A percentile compares a stretch with the other conserved stretches of the same genome.
Evolutionary conservation across 2,797 vertebrate genomes (phyloP).

Genomic region (Poecile montanus): DNA sequence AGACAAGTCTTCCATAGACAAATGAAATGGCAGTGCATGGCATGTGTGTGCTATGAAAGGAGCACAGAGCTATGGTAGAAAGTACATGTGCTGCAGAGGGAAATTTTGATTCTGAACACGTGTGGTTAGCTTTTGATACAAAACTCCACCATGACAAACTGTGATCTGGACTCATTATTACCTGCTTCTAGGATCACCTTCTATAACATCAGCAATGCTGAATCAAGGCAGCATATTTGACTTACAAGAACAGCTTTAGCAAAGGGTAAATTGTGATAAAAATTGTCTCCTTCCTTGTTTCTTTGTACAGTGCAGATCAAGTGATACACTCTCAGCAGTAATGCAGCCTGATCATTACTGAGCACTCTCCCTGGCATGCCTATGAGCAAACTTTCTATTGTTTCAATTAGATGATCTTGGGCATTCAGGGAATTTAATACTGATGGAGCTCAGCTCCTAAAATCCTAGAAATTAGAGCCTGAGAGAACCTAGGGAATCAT

Average conservation of each 20-base stretch:
- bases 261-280: constrained; percentile 40
- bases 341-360: constrained; percentile 61
- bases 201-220: neutral
- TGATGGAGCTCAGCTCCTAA: constrained; percentile 63
- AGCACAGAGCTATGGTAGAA: neutral
- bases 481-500: constrained; percentile 53
- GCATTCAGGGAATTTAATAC: constrained; percentile 65
- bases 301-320: constrained; percentile 55
- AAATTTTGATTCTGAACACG: constrained; percentile 38
- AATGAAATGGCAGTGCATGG: neutral
- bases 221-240: constrained; percentile 37
- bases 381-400: constrained; percentile 71
- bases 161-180: constrained; percentile 31
- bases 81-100: neutral
- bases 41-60: neutral
- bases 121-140: constrained; percentile 12
- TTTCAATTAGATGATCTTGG: constrained; percentile 68
- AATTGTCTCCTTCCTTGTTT: constrained; percentile 54
- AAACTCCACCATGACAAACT: neutral
- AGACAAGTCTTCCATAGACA: constrained; percentile 3
- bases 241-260: constrained; percentile 23
- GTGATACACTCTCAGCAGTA: constrained; percentile 59
- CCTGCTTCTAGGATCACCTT: constrained; percentile 21
- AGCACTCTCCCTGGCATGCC: constrained; percentile 63
- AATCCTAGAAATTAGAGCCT: constrained; percentile 62